Conservation (phyloP, 2,113 vertebrate genomes). For the Heloderma charlesbogerti region DNA sequence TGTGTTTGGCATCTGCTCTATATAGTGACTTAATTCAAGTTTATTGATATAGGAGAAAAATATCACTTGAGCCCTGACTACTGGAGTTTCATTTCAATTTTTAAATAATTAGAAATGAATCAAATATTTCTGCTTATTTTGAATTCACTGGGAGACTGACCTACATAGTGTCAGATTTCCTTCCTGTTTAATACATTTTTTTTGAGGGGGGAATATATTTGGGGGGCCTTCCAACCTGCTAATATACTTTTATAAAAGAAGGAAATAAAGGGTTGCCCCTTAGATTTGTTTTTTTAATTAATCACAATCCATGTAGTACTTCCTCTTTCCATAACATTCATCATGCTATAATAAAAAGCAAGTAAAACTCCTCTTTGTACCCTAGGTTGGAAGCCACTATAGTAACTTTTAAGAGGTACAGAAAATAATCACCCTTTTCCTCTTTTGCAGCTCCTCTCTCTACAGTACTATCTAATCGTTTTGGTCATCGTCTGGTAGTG, state of each 20-base stretch:
- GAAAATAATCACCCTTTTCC: neutral
- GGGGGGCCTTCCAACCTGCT: neutral
- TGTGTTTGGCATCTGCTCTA: neutral
- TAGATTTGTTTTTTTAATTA: neutral
- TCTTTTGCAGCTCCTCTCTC: constrained; percentile 87
- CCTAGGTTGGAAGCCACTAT: neutral
- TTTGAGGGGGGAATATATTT: neutral
- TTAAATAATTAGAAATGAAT: neutral
- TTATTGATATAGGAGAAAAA: neutral
- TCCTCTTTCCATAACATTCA: neutral
- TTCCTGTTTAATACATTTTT: neutral
- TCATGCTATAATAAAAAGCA: neutral
- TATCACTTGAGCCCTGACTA: too few relatives aligned
- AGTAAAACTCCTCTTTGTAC: neutral
- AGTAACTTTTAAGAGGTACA: neutral
- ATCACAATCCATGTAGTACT: neutral
- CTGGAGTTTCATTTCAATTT: neutral
- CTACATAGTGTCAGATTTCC: neutral
- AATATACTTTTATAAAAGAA: neutral
- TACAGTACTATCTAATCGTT: constrained; percentile 87
- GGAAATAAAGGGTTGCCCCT: neutral
- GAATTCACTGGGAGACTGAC: neutral
- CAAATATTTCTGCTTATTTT: neutral
- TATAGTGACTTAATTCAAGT: neutral
- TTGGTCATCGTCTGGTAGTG: constrained; percentile 90